Base-by-base conservation (phyloP, 2,888 invertebrate genomes). In the Gnatocerus cornutus region DNA sequence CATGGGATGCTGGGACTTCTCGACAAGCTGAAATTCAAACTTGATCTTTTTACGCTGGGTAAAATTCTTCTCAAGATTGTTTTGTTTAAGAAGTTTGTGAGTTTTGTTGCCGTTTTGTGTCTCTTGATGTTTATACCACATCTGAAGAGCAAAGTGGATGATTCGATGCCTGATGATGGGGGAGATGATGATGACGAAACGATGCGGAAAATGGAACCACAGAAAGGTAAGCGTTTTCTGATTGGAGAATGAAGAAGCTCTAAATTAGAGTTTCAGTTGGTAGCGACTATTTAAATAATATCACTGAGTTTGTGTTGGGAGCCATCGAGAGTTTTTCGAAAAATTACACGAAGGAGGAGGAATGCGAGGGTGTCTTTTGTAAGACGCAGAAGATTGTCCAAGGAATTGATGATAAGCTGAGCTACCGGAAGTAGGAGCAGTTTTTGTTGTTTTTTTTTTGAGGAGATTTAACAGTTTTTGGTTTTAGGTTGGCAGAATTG, bases 81-180 rank as follows among this genome's bases (percentile, higher is more conserved):
- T 3, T 90, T 94, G 75, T 93, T 94, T 82, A 94, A 94, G 84
- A 92, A 94, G 84, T 89, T 93, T 58, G 90, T 94, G 66, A 93
- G 93, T 76, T 93, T 94, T 84, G 89, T 94, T 43, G 93, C 91
- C 0, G 87, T 93, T 3, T 89, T 93, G 76, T 93, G 91, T 79
- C 86, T 94, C 80, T 83, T 94, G 75, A 84, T 94, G 58, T 93
- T 94, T 80, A 89, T 94, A 73, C 94, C 94, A 0, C 76, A 80
- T 46, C 74, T 85, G 68, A 84, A 84, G 67, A 75, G 81, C 10
- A 78, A 79, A 56, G 52, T 41, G n/a, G 59, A 59, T n/a, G 37
- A 50, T n/a, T 39, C 46, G 5, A 7, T 56, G 3, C 56, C 50
- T n/a, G 52, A 67, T 10, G 52, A 33, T 5, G 59, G 41, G 9